Base-by-base conservation (phyloP, 2,113 vertebrate species). In the Anolis carolinensis region DNA sequence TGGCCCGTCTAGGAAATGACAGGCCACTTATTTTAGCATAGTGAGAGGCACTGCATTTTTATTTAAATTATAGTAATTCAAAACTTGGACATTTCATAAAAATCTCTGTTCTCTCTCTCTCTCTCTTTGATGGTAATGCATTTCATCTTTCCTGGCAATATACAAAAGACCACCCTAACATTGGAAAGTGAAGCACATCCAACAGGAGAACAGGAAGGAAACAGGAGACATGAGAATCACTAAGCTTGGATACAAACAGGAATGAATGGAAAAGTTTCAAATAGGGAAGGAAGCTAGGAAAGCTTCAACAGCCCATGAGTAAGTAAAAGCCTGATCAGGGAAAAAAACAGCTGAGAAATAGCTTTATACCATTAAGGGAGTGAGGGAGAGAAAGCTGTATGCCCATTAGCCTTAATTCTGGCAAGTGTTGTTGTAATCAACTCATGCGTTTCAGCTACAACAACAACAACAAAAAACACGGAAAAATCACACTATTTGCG, bases 181-280 rank as follows among this genome's bases (percentile, higher is more conserved):
- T 11, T 62, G 23, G 27, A 36, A 75, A 93, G 85, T 27, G 14
- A 11, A 70, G 73, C 30, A 63, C 55, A 79, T 87, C 11, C 1
- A 7, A 32, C 67, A 71, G 36, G 16, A 27, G 36, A 16, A 59
- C 39, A 21, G n/a, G 67, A 76, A 2, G 83, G 78, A 88, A 93
- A 78, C 39, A 63, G 44, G 55, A 79, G 65, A n/a, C 59, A 82
- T 82, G 86, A 82, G 27, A 87, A 84, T 90, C 83, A 87, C 87
- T n/a, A 88, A 65, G 65, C 9, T 84, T 68, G 76, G 23, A 87
- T 9, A 73, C 86, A 34, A 55, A 62, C 0, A 20, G 88, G 68
- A 92, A 70, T 86, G 25, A 23, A 70, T 2, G 36, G 20, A 72
- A 88, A 0, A 30, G 36, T 70, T 70, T 71, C 5, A 62, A 88